These are phyloP conservation scores for Polyergus mexicanus DNA, from an alignment of 1,140 invertebrate genomes.

Conservation along the genomic window DNA sequence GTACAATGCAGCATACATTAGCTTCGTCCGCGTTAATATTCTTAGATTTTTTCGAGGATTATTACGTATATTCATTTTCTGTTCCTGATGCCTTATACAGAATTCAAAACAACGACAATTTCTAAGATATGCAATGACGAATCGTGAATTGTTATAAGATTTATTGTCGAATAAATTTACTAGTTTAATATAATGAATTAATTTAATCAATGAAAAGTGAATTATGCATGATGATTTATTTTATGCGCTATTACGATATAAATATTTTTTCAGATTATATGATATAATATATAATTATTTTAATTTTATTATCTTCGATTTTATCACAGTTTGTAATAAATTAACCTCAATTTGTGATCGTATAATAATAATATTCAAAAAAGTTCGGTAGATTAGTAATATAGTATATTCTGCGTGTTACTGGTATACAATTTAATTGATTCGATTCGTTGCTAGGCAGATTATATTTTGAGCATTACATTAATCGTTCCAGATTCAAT, in stretches of 20 bases:
- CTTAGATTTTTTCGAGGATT: conserved; percentile 12
- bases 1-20: conserved; percentile 17
- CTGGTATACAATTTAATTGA: not conserved
- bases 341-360: not conserved
- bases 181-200: conserved; percentile 1
- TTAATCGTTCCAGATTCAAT: not conserved
- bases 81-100: not conserved
- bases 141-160: not conserved
- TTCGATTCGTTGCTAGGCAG: not conserved
- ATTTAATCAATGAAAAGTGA: not conserved
- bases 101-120: not conserved
- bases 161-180: not conserved
- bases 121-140: not conserved
- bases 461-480: not conserved
- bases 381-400: conserved; percentile 8
- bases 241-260: not conserved
- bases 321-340: not conserved
- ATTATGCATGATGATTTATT: not conserved
- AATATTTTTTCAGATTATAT: not conserved
- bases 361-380: not conserved
- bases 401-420: not conserved
- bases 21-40: conserved; percentile 9
- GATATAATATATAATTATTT: not conserved
- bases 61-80: not conserved
- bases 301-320: conserved; percentile 7